These are phyloP conservation scores for Heterodera schachtii DNA, from an alignment of 1,140 invertebrate genomes.

Conservation along the genomic window DNA sequence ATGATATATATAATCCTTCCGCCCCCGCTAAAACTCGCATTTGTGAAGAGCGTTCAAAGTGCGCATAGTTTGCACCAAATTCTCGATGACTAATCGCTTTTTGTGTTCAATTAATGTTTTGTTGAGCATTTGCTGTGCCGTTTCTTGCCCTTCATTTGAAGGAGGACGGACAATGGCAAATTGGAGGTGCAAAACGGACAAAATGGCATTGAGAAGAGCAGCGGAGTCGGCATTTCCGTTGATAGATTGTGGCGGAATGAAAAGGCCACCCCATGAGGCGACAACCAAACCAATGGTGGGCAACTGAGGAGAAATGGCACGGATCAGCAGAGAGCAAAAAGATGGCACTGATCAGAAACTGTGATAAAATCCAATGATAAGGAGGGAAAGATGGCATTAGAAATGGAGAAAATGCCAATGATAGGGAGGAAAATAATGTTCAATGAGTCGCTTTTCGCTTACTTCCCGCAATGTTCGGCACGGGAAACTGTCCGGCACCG, in stretches of 20 bases:
- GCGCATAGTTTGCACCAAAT: conserved; percentile 40
- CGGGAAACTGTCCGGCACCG: conserved; percentile 19
- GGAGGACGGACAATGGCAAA: conserved; percentile 4
- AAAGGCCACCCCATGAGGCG: conserved; percentile 46
- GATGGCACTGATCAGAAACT: too few species aligned
- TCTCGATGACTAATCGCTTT: conserved; percentile 28
- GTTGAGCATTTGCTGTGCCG: conserved; percentile 1
- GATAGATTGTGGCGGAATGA: conserved; percentile 20
- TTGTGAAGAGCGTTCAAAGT: conserved; percentile 38
- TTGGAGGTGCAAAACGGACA: conserved; percentile 16
- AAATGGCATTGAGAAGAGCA: conserved; percentile 33
- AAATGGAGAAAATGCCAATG: too few species aligned
- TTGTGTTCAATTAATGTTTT: conserved; percentile 17
- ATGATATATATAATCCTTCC: too few species aligned
- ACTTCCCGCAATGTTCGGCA: neutral
- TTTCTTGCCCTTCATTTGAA: neutral
- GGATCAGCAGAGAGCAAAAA: too few species aligned
- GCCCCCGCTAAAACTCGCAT: conserved; percentile 15
- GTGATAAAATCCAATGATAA: too few species aligned
- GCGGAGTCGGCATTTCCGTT: conserved; percentile 27
- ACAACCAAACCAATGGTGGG: conserved; percentile 20
- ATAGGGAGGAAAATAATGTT: too few species aligned
- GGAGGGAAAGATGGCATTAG: too few species aligned
- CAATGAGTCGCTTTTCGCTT: neutral
- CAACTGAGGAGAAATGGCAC: too few species aligned